Evolutionary conservation across 2,113 vertebrate species (phyloP).

Genomic region (Mandrillus leucophaeus): DNA sequence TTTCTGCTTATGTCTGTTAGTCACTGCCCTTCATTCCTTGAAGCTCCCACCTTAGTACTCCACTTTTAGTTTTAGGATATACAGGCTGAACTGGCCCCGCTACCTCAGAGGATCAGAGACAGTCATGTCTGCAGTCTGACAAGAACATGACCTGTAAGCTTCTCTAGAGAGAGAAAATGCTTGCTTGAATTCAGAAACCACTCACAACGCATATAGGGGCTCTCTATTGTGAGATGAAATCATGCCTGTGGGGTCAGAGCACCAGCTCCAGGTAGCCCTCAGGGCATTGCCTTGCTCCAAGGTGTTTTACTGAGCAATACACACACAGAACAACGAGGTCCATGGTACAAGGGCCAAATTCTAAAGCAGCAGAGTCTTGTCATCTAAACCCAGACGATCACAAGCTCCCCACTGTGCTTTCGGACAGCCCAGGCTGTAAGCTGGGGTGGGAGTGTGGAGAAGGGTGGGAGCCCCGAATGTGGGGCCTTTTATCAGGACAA

Average conservation of each 20-base stretch:
- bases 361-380: background rate
- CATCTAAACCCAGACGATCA: background rate
- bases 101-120: background rate
- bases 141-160: background rate
- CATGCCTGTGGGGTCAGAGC: background rate
- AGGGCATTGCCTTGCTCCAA: background rate
- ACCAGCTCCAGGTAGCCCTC: fast-evolving
- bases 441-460: too few species aligned
- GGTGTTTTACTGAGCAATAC: background rate
- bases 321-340: background rate
- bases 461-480: background rate
- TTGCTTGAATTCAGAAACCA: background rate
- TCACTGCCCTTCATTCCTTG: background rate
- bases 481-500: background rate
- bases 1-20: background rate
- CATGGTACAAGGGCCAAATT: background rate
- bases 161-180: background rate
- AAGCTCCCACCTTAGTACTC: background rate
- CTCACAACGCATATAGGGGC: background rate
- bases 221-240: background rate
- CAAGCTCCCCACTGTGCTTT: background rate
- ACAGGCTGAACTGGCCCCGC: background rate
- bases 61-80: background rate
- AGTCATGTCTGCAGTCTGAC: background rate
- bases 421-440: background rate